Percentiles rank a stretch among this genome's conserved stretches.
Conservation (phyloP, 2,888 invertebrate species). For the Heteromurus nitidus region DNA sequence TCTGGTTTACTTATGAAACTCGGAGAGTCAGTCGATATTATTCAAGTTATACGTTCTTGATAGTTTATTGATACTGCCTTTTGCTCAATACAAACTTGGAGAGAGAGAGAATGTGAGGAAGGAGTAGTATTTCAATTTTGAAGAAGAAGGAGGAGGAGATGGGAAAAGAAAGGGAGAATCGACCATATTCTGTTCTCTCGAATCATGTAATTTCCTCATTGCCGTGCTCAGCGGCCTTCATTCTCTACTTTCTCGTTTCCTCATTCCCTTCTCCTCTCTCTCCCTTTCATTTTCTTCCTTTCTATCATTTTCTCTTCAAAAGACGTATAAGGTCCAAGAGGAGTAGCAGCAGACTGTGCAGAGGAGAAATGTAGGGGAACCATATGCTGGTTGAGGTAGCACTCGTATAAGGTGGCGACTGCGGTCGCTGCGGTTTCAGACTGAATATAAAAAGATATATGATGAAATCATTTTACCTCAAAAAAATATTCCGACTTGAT, state of each 20-base stretch:
- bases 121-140: constrained; percentile 1
- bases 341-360: not conserved
- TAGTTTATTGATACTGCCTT: constrained; percentile 37
- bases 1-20: too few relatives aligned
- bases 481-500: constrained; percentile 26
- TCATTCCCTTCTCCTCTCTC: constrained; percentile 8
- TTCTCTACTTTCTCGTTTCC: not conserved
- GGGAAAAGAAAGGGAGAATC: constrained; percentile 19
- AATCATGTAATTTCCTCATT: constrained; percentile 46
- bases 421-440: not conserved
- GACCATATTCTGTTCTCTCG: constrained; percentile 23
- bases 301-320: not conserved
- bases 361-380: not conserved
- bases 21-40: constrained; percentile 26
- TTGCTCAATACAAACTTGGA: not conserved
- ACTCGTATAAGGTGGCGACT: not conserved
- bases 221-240: not conserved
- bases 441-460: not conserved
- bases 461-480: constrained; percentile 25
- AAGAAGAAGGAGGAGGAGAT: not conserved
- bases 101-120: not conserved
- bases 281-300: too few relatives aligned
- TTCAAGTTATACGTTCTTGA: constrained; percentile 38
- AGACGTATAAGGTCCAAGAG: not conserved
- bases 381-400: too few relatives aligned